Conservation (phyloP, 1,140 invertebrate species). For the Ceratina calcarata region DNA sequence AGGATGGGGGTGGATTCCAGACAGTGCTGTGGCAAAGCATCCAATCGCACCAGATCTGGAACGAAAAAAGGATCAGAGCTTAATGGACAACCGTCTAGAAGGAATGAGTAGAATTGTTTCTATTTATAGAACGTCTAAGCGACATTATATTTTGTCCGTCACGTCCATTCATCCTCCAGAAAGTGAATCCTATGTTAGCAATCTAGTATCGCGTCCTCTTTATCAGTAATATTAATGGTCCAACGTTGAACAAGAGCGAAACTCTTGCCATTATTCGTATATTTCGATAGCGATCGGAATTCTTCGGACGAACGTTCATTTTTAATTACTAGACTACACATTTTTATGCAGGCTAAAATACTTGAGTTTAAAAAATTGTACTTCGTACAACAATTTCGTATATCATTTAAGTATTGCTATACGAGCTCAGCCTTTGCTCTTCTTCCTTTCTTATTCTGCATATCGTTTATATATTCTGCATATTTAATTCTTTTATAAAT, state of each 20-base stretch:
- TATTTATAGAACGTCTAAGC: conserved; percentile 55
- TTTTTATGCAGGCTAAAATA: too few relatives aligned
- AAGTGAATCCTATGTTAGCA: conserved; percentile 56
- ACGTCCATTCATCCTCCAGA: conserved; percentile 52
- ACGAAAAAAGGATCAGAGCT: conserved; percentile 37
- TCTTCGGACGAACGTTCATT: neutral
- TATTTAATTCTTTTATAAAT: too few relatives aligned
- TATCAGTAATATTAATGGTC: conserved; percentile 72
- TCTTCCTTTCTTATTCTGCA: too few relatives aligned
- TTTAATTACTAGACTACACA: neutral
- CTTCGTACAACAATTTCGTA: too few relatives aligned
- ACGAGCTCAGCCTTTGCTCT: too few relatives aligned
- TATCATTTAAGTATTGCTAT: too few relatives aligned
- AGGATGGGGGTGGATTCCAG: conserved; percentile 92
- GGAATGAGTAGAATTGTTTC: conserved; percentile 14
- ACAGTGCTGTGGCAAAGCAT: conserved; percentile 90
- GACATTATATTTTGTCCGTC: conserved; percentile 32
- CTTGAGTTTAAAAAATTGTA: too few relatives aligned
- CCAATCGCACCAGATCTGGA: conserved; percentile 94
- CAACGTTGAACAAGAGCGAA: conserved; percentile 34
- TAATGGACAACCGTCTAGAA: neutral
- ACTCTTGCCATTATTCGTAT: conserved; percentile 51
- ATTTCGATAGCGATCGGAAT: conserved; percentile 50
- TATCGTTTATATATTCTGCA: too few relatives aligned
- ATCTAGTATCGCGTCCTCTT: conserved; percentile 52